Percentiles rank a stretch among this genome's conserved stretches.
Conservation (phyloP, 2,797 vertebrate species). For the Telmatherina bonti region DNA sequence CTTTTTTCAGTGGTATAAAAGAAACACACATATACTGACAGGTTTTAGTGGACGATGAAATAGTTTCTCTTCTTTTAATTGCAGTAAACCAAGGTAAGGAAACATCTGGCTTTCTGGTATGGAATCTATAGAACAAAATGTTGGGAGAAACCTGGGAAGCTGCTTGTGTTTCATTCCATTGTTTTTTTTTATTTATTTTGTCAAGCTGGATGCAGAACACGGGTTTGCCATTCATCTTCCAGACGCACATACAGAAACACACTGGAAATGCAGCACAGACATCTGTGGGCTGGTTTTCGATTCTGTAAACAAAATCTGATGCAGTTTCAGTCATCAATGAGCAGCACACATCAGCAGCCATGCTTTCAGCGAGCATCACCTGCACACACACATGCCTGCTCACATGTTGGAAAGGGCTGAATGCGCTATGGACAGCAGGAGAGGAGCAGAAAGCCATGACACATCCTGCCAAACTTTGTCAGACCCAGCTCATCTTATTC, state of each 20-base stretch:
- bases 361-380: conserved; percentile 49
- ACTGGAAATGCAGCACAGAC: conserved; percentile 39
- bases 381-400: conserved; percentile 39
- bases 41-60: conserved; percentile 25
- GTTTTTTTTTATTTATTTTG: conserved; percentile 67
- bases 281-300: conserved; percentile 58
- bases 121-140: conserved; percentile 65
- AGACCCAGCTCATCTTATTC: conserved; percentile 33
- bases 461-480: conserved; percentile 50
- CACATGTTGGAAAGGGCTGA: conserved; percentile 31
- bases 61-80: conserved; percentile 49
- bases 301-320: conserved; percentile 64
- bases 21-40: conserved; percentile 18
- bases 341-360: conserved; percentile 43
- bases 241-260: conserved; percentile 18
- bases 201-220: conserved; percentile 57
- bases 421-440: conserved; percentile 48
- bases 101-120: conserved; percentile 42
- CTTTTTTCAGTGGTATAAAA: conserved; percentile 9
- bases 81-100: conserved; percentile 43
- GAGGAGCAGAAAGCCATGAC: conserved; percentile 51
- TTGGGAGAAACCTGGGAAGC: conserved; percentile 52
- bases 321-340: conserved; percentile 47
- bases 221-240: conserved; percentile 28
- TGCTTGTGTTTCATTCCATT: conserved; percentile 58